Base-by-base conservation (phyloP, 1,140 invertebrate genomes). In the Drusus annulatus region DNA sequence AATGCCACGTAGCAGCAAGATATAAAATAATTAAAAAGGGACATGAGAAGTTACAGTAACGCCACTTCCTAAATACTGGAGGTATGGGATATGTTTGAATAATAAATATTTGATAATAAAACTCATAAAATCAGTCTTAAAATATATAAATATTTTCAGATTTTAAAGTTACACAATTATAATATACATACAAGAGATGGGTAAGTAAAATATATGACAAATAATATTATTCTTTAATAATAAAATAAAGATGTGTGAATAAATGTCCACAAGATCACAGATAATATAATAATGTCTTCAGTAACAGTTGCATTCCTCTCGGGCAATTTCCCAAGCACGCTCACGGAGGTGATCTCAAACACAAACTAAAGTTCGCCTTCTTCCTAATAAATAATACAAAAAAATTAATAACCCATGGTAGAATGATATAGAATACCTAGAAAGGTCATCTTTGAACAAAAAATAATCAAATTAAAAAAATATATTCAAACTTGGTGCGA, bases 261-360 rank as follows among this genome's bases (percentile, higher is more conserved):
- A 28, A 45, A 79, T 62, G 76, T 79, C 69, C 78, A 63, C 79
- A 81, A 76, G 76, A 80, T 83, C 82, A 83, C 82, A 83, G 82
- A 80, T 80, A 79, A 80, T 52, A 76, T 60, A 52, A 80, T 25
- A 54, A 76, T 71, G 65, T 82, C 54, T 62, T 73, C 71, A 31
- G 71, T 62, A 69, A 76, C 68, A 54, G 80, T 77, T 80, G 65
- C 19, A 56, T 74, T 78, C 58, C 77, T 45, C 7, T 51, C 19
- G 17, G 51, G 45, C 69, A 19, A 8, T 45, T 45, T 13, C 10
- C 36, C 36, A 45, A 45, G 36, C 13, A 45, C 7, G 36, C 36
- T 45, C 36, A 45, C 36, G 13, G 36, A 7, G 36, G 10, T 13
- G 36, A 45, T 45, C 36, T 45, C 36, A 45, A 45, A 45, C 36